Evolutionary conservation across 2,888 invertebrate species (phyloP).

Genomic region (Nomada lathburiana): DNA sequence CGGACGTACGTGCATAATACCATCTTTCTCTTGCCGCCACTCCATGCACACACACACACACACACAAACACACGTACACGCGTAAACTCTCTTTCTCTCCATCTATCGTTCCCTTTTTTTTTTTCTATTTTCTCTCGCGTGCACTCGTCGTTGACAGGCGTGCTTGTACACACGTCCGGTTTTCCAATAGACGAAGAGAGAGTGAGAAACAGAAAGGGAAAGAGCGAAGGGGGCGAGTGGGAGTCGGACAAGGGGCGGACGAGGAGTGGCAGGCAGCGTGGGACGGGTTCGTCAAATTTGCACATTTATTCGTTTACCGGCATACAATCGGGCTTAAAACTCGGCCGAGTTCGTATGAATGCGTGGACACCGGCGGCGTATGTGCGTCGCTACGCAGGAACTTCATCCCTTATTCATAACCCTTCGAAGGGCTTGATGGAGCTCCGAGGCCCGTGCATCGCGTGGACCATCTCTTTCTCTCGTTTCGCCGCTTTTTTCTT

Average conservation of each 20-base stretch:
- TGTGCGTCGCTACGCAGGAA: conserved; percentile 58
- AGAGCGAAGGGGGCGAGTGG: conserved; percentile 18
- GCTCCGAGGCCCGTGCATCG: conserved; percentile 64
- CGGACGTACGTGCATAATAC: conserved; percentile 41
- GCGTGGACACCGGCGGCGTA: conserved; percentile 58
- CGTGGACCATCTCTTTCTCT: conserved; percentile 50
- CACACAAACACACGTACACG: background rate
- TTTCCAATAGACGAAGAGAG: conserved; percentile 34
- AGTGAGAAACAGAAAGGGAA: conserved; percentile 2
- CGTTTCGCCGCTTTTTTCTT: background rate
- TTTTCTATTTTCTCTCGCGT: conserved; percentile 39
- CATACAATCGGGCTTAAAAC: conserved; percentile 77
- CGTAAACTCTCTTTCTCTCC: background rate
- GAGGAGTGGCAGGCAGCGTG: conserved; percentile 43
- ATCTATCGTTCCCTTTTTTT: background rate
- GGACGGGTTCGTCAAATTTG: conserved; percentile 79
- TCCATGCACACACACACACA: background rate
- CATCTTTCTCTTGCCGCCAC: conserved; percentile 36
- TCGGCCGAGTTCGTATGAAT: conserved; percentile 65
- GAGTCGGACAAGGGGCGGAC: conserved; percentile 19
- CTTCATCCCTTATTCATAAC: conserved; percentile 80
- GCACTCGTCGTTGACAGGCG: conserved; percentile 35
- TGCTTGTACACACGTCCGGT: conserved; percentile 51
- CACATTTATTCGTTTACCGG: conserved; percentile 82
- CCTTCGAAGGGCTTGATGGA: conserved; percentile 72